Conservation (phyloP, 2,888 invertebrate genomes). For the Sabellastarte sp. region DNA sequence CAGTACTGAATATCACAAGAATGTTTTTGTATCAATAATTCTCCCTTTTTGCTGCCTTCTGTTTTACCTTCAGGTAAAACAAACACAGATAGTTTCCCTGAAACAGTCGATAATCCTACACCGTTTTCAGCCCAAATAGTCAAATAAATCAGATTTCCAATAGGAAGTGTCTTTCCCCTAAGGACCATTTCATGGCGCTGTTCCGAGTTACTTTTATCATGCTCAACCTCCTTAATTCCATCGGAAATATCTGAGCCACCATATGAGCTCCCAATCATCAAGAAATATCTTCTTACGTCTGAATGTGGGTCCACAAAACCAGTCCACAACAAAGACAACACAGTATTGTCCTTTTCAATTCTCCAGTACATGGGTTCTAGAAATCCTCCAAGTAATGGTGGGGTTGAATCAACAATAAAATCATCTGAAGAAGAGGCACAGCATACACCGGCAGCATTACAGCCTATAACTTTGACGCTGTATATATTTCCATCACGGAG, state of each 20-base stretch:
- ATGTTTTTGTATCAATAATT: not conserved
- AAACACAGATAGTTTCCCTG: conserved; percentile 1
- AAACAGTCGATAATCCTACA: not conserved
- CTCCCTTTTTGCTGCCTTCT: not conserved
- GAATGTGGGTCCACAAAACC: conserved; percentile 4
- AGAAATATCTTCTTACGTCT: not conserved
- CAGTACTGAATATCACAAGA: conserved; percentile 3
- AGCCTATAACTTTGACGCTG: not conserved
- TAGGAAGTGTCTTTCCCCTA: not conserved
- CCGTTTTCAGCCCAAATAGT: conserved; percentile 6
- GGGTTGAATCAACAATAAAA: not conserved
- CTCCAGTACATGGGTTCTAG: conserved; percentile 3
- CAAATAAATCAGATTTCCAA: not conserved
- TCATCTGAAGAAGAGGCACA: not conserved
- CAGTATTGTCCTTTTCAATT: not conserved
- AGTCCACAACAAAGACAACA: not conserved
- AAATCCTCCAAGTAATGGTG: conserved; percentile 3
- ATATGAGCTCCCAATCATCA: not conserved
- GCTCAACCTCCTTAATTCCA: not conserved
- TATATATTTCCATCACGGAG: not conserved
- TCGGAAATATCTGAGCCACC: not conserved
- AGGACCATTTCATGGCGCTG: not conserved
- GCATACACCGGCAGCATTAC: not conserved
- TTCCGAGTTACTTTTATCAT: not conserved
- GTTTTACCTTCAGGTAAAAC: not conserved